Conservation (phyloP, 2,113 vertebrate genomes). For the Mormyrus iriodes region DNA sequence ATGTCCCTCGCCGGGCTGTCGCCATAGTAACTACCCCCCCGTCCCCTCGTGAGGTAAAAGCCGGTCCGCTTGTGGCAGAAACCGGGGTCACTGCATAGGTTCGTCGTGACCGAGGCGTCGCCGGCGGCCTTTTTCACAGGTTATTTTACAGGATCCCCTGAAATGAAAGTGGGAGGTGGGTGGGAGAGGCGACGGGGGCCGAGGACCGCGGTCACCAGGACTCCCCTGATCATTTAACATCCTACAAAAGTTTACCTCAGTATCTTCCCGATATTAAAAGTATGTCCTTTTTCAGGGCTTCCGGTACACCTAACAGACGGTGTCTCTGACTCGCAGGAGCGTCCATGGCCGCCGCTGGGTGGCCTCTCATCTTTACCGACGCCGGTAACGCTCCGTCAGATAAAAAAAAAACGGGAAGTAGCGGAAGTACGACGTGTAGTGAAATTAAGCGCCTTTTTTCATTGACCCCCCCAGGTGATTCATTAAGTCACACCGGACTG, state of each 20-base stretch:
- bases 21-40: not conserved
- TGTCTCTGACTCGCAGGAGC: not conserved
- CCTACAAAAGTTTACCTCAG: not conserved
- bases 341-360: not conserved
- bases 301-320: not conserved
- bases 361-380: not conserved
- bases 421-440: not conserved
- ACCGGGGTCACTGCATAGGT: not conserved
- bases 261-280: not conserved
- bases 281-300: not conserved
- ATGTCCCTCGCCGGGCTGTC: not conserved
- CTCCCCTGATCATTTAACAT: not conserved
- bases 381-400: not conserved
- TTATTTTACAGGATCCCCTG: not conserved
- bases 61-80: not conserved
- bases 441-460: not conserved
- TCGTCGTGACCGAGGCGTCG: not conserved
- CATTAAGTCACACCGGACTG: not conserved
- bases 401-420: not conserved
- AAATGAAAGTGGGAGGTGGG: not conserved
- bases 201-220: not conserved
- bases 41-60: not conserved
- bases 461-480: not conserved
- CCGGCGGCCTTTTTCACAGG: not conserved
- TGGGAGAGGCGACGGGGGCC: not conserved